These are phyloP conservation scores for Delphinus delphis DNA, from an alignment of 2,113 vertebrate species.

Conservation along the genomic window DNA sequence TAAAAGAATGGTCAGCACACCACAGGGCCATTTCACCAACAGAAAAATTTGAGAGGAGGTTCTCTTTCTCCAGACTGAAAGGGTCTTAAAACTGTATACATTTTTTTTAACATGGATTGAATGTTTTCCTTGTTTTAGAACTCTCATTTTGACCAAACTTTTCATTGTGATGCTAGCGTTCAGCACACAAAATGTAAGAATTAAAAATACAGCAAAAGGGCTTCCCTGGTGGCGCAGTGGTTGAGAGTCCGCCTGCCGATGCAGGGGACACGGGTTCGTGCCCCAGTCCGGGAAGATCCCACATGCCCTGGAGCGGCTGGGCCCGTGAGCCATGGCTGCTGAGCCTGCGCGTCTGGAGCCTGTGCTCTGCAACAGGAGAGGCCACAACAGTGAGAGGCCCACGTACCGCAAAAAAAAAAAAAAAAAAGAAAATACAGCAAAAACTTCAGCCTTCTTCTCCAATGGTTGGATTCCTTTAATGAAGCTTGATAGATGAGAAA, in stretches of 20 bases:
- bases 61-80: not conserved
- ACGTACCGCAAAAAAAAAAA: too few relatives aligned
- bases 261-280: too few relatives aligned
- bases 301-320: too few relatives aligned
- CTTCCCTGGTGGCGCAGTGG: too few relatives aligned
- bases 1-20: not conserved
- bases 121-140: not conserved
- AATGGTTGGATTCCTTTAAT: not conserved
- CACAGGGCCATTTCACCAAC: not conserved
- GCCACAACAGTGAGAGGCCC: too few relatives aligned
- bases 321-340: too few relatives aligned
- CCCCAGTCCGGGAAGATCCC: too few relatives aligned
- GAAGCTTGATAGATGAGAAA: not conserved
- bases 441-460: not conserved
- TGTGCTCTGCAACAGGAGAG: too few relatives aligned
- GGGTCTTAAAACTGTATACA: not conserved
- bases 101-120: not conserved
- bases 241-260: too few relatives aligned
- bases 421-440: not conserved
- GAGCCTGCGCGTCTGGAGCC: too few relatives aligned
- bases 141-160: not conserved
- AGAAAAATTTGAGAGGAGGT: not conserved
- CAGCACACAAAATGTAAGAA: not conserved
- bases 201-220: not conserved
- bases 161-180: not conserved